These are phyloP conservation scores for Cynaeus angustus DNA, from an alignment of 2,888 invertebrate genomes.

Conservation along the genomic window DNA sequence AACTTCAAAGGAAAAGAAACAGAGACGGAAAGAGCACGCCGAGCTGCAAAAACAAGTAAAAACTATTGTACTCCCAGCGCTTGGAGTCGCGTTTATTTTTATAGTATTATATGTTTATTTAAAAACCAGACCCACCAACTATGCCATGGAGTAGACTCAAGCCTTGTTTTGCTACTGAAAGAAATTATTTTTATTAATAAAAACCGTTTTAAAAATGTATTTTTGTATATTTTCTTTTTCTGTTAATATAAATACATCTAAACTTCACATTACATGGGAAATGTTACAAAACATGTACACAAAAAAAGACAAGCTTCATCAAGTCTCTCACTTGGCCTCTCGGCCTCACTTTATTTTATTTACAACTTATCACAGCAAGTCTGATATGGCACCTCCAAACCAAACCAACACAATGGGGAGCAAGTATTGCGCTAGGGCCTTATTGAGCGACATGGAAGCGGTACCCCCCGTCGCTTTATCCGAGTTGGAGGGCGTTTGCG, in stretches of 20 bases:
- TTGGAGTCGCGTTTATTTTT: conserved; percentile 80
- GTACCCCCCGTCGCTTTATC: conserved; percentile 51
- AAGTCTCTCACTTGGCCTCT: conserved; percentile 20
- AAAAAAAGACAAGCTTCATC: conserved; percentile 49
- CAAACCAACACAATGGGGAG: conserved; percentile 89
- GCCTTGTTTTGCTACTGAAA: conserved; percentile 20
- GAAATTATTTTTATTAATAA: conserved; percentile 48
- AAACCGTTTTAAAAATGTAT: conserved; percentile 52
- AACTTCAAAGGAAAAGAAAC: conserved; percentile 87
- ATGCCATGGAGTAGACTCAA: conserved; percentile 57
- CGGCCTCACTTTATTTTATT: conserved; percentile 32
- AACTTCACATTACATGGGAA: conserved; percentile 57
- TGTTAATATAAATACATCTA: conserved; percentile 57
- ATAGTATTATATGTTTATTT: conserved; percentile 86
- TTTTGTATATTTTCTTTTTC: conserved; percentile 52
- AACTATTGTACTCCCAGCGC: conserved; percentile 84
- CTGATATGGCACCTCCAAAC: conserved; percentile 88
- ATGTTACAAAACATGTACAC: conserved; percentile 57
- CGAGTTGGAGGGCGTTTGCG: conserved; percentile 55
- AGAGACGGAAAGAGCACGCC: conserved; percentile 88
- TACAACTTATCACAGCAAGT: conserved; percentile 82
- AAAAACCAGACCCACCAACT: conserved; percentile 80
- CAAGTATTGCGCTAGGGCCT: conserved; percentile 83
- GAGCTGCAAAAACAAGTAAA: conserved; percentile 86
- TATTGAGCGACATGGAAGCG: conserved; percentile 71